A percentile compares a stretch with the other conserved stretches of the same genome.
These are phyloP conservation scores for Rhamphomyia laevipes DNA, from an alignment of 2,888 invertebrate genomes.

Conservation along the genomic window DNA sequence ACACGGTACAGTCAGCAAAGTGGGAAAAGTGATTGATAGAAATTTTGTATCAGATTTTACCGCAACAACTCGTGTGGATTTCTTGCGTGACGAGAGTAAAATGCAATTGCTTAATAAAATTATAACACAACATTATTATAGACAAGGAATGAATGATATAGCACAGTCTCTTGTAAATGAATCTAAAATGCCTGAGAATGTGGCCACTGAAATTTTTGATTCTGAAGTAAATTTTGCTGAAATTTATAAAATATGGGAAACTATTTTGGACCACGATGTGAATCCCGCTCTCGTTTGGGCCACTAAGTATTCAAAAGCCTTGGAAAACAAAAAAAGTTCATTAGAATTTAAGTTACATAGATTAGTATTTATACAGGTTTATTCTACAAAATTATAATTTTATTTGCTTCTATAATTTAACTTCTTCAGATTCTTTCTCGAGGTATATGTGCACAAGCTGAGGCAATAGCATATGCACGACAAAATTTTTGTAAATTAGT, in stretches of 20 bases:
- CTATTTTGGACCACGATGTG: slow-evolving; percentile 69
- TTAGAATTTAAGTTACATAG: slow-evolving; percentile 75
- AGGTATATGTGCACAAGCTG: slow-evolving; percentile 51
- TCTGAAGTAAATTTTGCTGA: slow-evolving; percentile 61
- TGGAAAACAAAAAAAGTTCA: slow-evolving; percentile 55
- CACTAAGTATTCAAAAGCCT: slow-evolving; percentile 55
- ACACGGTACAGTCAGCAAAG: slow-evolving; percentile 70
- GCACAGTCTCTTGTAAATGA: slow-evolving; percentile 58
- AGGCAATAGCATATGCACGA: slow-evolving; percentile 80
- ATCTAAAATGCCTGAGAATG: slow-evolving; percentile 20
- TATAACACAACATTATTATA: slow-evolving; percentile 88
- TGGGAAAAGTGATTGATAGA: slow-evolving; percentile 93
- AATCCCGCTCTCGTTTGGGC: slow-evolving; percentile 84
- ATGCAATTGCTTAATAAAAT: slow-evolving; percentile 68
- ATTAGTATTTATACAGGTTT: slow-evolving; percentile 63
- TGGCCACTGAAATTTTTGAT: slow-evolving; percentile 33
- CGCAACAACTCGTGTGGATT: slow-evolving; percentile 71
- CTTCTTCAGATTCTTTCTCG: slow-evolving; percentile 24
- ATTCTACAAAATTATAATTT: no score
- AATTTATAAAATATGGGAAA: slow-evolving; percentile 78
- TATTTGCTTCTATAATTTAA: neutral
- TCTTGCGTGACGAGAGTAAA: slow-evolving; percentile 51
- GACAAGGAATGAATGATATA: slow-evolving; percentile 88
- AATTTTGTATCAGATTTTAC: slow-evolving; percentile 89
- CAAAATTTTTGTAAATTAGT: slow-evolving; percentile 73